Percentiles rank a stretch among this genome's conserved stretches.
phyloP scores from a whole-genome alignment of 2,888 invertebrate species.

The Cerastoderma edule region DNA sequence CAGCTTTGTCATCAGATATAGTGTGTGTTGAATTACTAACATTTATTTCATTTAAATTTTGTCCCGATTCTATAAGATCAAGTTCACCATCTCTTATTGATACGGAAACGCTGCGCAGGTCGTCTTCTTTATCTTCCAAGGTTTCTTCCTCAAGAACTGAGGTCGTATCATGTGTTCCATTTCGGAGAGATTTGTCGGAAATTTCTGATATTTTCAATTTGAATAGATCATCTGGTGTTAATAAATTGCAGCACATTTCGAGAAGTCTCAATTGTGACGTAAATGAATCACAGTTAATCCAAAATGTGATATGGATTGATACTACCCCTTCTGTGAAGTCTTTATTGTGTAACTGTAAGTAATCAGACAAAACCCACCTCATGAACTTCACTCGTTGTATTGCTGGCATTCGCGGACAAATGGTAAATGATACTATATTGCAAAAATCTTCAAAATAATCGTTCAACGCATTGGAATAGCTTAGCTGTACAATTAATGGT shows the following conservation, averaged over 20 bases:
- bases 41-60: no score
- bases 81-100: no score
- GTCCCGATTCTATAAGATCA: no score
- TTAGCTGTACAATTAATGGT: conserved; percentile 13
- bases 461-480: conserved; percentile 3
- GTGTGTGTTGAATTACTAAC: no score
- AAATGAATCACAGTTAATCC: conserved; percentile 15
- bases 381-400: neutral
- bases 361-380: conserved; percentile 3
- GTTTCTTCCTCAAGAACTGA: no score
- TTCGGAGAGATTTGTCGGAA: no score
- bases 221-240: neutral
- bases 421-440: conserved; percentile 12
- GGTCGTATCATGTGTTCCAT: no score
- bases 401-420: neutral
- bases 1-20: no score
- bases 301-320: conserved; percentile 31
- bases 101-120: no score
- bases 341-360: neutral
- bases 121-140: no score
- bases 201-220: no score
- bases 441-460: conserved; percentile 53
- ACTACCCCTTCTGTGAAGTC: conserved; percentile 3
- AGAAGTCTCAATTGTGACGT: conserved; percentile 31
- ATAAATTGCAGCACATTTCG: conserved; percentile 21